Evolutionary conservation across 1,140 invertebrate genomes (phyloP).

Genomic region (Mya arenaria): DNA sequence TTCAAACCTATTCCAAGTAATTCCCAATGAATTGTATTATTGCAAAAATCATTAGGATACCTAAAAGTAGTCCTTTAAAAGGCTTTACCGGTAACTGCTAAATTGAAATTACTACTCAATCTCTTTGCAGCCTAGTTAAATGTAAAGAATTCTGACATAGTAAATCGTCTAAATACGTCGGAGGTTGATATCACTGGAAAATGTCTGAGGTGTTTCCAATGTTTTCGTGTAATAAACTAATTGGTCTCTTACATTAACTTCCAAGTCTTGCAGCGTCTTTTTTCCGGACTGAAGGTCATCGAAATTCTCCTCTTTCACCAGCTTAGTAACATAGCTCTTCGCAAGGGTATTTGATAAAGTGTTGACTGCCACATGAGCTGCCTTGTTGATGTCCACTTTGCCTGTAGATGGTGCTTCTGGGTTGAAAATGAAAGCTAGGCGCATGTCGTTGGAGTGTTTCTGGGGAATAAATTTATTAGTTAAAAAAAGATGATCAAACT

Average conservation of each 20-base stretch:
- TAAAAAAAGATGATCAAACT: background rate
- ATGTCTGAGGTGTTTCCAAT: no score
- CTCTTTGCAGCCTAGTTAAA: no score
- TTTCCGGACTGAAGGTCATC: slow-evolving; percentile 65
- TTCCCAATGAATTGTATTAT: no score
- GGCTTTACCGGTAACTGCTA: no score
- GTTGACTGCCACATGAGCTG: slow-evolving; percentile 82
- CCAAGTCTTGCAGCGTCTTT: slow-evolving; percentile 74
- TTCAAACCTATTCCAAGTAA: no score
- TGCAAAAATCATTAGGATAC: no score
- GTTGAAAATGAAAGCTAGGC: slow-evolving; percentile 81
- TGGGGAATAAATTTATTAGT: slow-evolving; percentile 49
- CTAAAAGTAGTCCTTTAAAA: no score
- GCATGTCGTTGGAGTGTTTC: slow-evolving; percentile 76
- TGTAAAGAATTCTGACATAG: no score
- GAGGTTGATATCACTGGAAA: no score
- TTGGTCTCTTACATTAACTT: slow-evolving; percentile 80
- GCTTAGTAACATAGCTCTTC: slow-evolving; percentile 85
- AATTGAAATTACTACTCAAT: no score
- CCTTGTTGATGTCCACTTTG: slow-evolving; percentile 66
- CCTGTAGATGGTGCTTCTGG: slow-evolving; percentile 33
- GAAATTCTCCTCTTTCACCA: slow-evolving; percentile 85
- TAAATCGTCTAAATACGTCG: no score
- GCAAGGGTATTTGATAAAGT: slow-evolving; percentile 84
- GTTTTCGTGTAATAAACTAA: no score